A percentile compares a stretch with the other conserved stretches of the same genome.
phyloP scores from a whole-genome alignment of 2,888 invertebrate genomes.

The Cheilosia pagana region DNA sequence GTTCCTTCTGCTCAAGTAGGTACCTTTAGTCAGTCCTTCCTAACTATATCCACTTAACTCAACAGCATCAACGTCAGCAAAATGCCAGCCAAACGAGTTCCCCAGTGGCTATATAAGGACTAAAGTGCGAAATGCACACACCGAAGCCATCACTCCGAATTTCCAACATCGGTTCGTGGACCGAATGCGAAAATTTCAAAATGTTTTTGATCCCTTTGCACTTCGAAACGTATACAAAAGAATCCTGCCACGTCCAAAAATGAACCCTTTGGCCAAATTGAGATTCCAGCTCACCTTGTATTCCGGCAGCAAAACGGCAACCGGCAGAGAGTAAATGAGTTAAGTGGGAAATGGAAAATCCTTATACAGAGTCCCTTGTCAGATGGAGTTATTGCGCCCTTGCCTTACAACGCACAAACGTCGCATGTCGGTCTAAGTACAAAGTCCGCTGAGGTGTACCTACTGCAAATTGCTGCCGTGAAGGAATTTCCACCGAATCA shows the following conservation, averaged over 20 bases:
- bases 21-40: too few relatives aligned
- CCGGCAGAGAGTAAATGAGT: slow-evolving; percentile 38
- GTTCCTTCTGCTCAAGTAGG: too few relatives aligned
- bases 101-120: not conserved
- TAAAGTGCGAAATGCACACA: slow-evolving; percentile 32
- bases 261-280: slow-evolving; percentile 39
- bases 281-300: slow-evolving; percentile 47
- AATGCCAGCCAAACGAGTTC: not conserved
- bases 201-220: slow-evolving; percentile 12
- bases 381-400: slow-evolving; percentile 17
- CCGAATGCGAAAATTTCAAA: slow-evolving; percentile 37
- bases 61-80: slow-evolving; percentile 4
- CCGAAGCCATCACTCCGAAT: slow-evolving; percentile 13
- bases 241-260: slow-evolving; percentile 38
- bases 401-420: slow-evolving; percentile 3
- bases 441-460: slow-evolving; percentile 16
- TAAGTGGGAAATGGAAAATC: slow-evolving; percentile 50
- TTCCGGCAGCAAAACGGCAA: slow-evolving; percentile 21
- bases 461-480: slow-evolving; percentile 31
- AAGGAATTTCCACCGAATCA: slow-evolving; percentile 26
- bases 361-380: slow-evolving; percentile 19
- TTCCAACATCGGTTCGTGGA: slow-evolving; percentile 31
- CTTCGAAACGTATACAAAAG: slow-evolving; percentile 8
- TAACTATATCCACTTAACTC: not conserved
- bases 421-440: slow-evolving; percentile 16